These are phyloP conservation scores for Micronisus gabar DNA, from an alignment of 2,113 vertebrate species.

Conservation along the genomic window DNA sequence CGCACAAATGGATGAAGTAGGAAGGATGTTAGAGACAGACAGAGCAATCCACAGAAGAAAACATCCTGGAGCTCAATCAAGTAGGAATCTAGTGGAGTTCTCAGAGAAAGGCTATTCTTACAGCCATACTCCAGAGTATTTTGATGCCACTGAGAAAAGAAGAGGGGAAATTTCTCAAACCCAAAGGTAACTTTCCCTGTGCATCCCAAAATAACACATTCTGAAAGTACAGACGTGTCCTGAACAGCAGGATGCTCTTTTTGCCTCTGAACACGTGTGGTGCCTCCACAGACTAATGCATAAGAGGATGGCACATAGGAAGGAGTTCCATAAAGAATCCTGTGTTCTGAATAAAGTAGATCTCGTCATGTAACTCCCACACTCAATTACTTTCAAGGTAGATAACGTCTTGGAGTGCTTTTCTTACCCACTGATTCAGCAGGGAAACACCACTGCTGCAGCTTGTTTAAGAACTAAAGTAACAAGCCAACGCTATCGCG, in stretches of 20 bases:
- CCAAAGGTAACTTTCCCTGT: neutral
- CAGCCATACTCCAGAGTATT: neutral
- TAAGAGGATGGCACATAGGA: rapidly evolving
- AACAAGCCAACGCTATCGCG: rapidly evolving
- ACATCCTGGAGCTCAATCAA: neutral
- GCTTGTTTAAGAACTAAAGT: rapidly evolving
- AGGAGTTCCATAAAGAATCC: neutral
- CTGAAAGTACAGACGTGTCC: rapidly evolving
- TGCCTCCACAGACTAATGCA: rapidly evolving
- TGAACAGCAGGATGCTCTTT: neutral
- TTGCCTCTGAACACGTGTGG: rapidly evolving
- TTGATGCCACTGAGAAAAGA: rapidly evolving
- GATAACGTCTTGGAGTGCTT: rapidly evolving
- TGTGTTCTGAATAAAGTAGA: neutral
- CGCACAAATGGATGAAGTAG: rapidly evolving
- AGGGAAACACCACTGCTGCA: neutral
- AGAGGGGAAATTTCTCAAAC: neutral
- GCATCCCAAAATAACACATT: neutral
- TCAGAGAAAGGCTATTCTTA: neutral
- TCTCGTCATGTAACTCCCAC: neutral
- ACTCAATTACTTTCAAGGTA: rapidly evolving
- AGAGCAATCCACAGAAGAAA: neutral
- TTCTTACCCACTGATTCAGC: neutral
- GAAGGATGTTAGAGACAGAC: neutral
- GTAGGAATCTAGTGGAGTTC: rapidly evolving